phyloP scores from a whole-genome alignment of 2,113 vertebrate species.

The Rhadina sibilatrix region DNA sequence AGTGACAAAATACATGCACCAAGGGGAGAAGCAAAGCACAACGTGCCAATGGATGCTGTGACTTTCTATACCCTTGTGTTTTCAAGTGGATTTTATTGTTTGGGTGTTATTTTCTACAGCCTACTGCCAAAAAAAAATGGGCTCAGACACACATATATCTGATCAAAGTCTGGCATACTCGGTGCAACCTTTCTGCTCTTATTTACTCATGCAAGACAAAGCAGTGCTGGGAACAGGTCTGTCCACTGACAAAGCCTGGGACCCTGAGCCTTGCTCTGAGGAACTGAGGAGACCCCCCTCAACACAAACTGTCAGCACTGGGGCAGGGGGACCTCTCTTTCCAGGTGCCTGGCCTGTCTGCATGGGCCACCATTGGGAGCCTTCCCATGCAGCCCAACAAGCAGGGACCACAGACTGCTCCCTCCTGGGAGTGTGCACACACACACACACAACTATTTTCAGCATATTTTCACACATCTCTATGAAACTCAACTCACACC shows the following conservation, averaged over 20 bases:
- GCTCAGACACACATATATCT: neutral
- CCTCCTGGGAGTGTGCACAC: neutral
- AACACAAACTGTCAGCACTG: neutral
- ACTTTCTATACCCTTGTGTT: neutral
- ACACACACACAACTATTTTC: neutral
- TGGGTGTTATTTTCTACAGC: neutral
- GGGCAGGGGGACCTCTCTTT: neutral
- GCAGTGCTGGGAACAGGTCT: neutral
- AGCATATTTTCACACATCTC: neutral
- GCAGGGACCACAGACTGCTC: neutral
- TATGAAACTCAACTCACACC: neutral
- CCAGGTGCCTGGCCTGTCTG: rapidly evolving
- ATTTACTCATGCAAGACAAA: neutral
- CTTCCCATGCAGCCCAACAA: neutral
- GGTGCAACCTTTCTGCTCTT: neutral
- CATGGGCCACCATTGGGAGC: neutral
- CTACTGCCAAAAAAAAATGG: neutral
- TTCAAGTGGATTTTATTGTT: neutral
- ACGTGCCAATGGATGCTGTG: neutral
- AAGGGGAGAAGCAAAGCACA: neutral
- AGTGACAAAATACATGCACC: neutral
- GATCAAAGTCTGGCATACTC: neutral
- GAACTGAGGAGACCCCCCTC: neutral
- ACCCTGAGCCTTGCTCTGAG: neutral
- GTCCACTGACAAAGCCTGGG: neutral